Evolutionary conservation across 1,140 invertebrate genomes (phyloP).

Genomic region (Drosophila ogumai): DNA sequence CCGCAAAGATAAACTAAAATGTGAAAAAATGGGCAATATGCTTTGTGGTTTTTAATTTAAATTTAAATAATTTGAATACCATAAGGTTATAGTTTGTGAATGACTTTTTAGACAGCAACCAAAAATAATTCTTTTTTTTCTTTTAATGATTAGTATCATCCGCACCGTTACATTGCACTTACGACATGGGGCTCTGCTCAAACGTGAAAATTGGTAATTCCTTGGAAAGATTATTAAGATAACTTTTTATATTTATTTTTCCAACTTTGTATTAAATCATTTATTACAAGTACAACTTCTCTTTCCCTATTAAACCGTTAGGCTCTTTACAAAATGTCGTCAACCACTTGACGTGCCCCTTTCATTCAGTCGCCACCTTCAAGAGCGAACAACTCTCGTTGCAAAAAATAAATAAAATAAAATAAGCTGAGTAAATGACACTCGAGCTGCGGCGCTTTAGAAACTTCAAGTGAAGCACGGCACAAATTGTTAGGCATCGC

Average conservation of each 20-base stretch:
- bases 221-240: not conserved
- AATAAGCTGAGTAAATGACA: constrained; percentile 51
- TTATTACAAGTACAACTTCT: not conserved
- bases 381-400: constrained; percentile 48
- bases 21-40: too few relatives aligned
- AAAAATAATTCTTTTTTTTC: too few relatives aligned
- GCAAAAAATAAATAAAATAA: constrained; percentile 17
- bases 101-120: too few relatives aligned
- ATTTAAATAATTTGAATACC: too few relatives aligned
- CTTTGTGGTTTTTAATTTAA: too few relatives aligned
- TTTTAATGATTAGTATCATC: constrained; percentile 4
- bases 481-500: constrained; percentile 65
- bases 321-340: constrained; percentile 13
- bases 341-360: not conserved
- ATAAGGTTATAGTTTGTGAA: too few relatives aligned
- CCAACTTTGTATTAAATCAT: not conserved
- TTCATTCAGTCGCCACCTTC: constrained; percentile 24
- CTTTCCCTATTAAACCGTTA: not conserved
- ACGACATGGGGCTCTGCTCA: constrained; percentile 75
- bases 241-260: not conserved
- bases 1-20: too few relatives aligned
- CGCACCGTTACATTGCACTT: constrained; percentile 64
- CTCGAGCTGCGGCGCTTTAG: constrained; percentile 58
- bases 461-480: constrained; percentile 67
- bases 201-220: constrained; percentile 34